Percentiles rank a stretch among this genome's conserved stretches.
phyloP scores from a whole-genome alignment of 2,113 vertebrate species.

The Macrotis lagotis region DNA sequence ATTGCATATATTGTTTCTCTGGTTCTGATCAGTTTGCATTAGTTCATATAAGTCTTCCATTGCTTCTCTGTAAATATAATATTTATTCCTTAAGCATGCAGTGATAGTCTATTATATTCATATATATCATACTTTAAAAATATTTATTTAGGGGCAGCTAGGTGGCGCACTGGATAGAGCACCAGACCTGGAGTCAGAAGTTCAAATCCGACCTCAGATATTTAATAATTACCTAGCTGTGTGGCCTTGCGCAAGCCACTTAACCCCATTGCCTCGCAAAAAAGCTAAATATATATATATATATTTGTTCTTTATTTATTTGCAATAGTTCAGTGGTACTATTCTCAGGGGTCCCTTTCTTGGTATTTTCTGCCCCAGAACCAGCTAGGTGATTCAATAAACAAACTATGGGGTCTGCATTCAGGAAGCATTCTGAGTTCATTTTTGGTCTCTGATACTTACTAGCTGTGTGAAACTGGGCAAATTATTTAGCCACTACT shows the following conservation, averaged over 20 bases:
- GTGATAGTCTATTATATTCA: background rate
- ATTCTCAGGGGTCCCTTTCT: background rate
- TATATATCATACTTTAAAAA: background rate
- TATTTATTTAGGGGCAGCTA: background rate
- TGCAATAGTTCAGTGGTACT: background rate
- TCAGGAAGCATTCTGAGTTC: background rate
- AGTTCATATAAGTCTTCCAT: background rate
- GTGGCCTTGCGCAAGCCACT: too few relatives aligned
- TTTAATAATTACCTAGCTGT: too few relatives aligned
- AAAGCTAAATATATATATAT: too few relatives aligned
- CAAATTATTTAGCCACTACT: background rate
- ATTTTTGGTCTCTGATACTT: background rate
- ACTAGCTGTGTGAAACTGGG: background rate
- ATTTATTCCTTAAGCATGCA: background rate
- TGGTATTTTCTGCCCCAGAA: background rate
- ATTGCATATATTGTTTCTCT: background rate
- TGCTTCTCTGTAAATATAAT: background rate
- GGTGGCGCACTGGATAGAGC: too few relatives aligned
- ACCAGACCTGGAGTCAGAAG: too few relatives aligned
- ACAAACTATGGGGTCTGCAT: background rate
- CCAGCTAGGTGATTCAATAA: background rate
- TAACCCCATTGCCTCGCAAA: too few relatives aligned
- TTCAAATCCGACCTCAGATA: too few relatives aligned
- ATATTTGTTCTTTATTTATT: too few relatives aligned
- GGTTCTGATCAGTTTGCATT: background rate